phyloP scores from a whole-genome alignment of 2,797 vertebrate species.

The Sarcoramphus papa region DNA sequence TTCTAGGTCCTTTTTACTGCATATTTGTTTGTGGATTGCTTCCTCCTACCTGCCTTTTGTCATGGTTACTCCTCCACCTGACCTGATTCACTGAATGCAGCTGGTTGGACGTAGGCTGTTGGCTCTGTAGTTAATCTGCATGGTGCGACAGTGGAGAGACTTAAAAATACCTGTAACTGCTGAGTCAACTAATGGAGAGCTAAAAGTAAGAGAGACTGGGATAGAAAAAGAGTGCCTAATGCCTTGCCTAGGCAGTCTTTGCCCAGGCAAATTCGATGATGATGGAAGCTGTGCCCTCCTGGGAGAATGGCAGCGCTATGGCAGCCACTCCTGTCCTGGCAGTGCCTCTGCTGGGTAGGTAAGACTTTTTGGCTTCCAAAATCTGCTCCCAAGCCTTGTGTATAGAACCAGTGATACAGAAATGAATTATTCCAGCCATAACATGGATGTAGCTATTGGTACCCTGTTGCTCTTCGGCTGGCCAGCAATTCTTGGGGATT shows the following conservation, averaged over 20 bases:
- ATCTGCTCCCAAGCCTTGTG: neutral
- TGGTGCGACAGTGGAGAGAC: neutral
- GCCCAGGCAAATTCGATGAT: neutral
- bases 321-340: neutral
- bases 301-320: neutral
- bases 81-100: neutral
- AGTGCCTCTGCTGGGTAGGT: neutral
- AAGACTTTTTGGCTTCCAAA: neutral
- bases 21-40: neutral
- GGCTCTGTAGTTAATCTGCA: neutral
- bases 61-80: neutral
- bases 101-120: accelerated
- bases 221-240: neutral
- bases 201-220: neutral
- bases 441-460: neutral
- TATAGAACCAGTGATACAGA: neutral
- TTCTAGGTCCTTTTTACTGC: neutral
- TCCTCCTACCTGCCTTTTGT: neutral
- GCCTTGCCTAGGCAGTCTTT: neutral
- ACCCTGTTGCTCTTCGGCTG: neutral
- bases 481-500: neutral
- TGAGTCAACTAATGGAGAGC: neutral
- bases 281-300: neutral
- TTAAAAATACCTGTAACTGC: neutral
- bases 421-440: neutral